Evolutionary conservation across 2,797 vertebrate species (phyloP), one percentile per base, ranked within the genome.

Genomic region (Eupleurogrammus muticus): DNA sequence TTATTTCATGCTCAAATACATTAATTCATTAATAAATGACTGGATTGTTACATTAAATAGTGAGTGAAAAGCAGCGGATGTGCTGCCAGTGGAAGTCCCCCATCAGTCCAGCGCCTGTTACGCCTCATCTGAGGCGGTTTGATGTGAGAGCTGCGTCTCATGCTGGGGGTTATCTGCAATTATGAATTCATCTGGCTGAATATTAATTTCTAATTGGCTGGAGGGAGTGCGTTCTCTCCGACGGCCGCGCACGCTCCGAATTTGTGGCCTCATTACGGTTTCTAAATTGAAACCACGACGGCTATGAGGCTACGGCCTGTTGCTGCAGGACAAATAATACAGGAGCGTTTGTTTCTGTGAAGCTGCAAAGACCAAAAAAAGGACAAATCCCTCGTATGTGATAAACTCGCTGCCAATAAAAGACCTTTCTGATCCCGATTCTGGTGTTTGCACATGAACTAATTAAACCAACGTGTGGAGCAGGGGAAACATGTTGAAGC

Each of bases 1-100:
- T 77, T 58, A 28, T 60, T 63, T 68, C 49, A 71, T 2, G n/a
- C 21, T 17, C 46, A 20, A 24, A 46, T 38, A 12, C 11, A 52
- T n/a, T 20, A 46, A 28, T 28, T 3, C 3, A 28, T 28, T 3
- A 28, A 28, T 28, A 28, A 28, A 28, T 28, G 6, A 28, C 28
- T 3, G 28, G n/a, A n/a, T 21, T 62, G 17, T 36, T 60, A 38
- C 34, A 19, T 5, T 48, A 36, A 57, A 54, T 6, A 28, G 28
- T 63, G 17, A 61, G 16, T 16, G 32, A 46, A 64, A 65, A 35
- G 6, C 20, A 23, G 23, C 6, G 14, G 16, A 44, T 48, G 2
- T 34, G 23, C 21, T 11, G n/a, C 16, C n/a, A n/a, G 16, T 49
- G 5, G 2, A 61, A 38, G 28, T 28, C 28, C 6, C 28, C 28